phyloP scores from a whole-genome alignment of 1,140 invertebrate genomes.

The Platorchestia sp. region DNA sequence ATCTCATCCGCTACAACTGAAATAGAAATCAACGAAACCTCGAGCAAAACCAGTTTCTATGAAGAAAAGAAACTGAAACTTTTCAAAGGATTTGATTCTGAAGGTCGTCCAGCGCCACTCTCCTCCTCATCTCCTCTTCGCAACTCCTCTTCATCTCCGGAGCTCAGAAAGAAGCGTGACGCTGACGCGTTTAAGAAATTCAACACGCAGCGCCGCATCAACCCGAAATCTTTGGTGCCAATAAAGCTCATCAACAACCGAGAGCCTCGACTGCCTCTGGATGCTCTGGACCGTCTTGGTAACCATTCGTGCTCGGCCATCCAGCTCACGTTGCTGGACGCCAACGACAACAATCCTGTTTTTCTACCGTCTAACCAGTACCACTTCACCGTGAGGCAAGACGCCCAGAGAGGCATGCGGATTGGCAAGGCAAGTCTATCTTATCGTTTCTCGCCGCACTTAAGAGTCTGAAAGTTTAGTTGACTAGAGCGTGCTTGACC shows the following conservation, averaged over 20 bases:
- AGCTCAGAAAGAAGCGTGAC: neutral
- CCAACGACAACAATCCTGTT: slow-evolving; percentile 67
- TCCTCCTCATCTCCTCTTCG: too few species aligned
- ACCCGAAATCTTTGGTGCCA: slow-evolving; percentile 14
- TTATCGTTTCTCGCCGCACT: too few species aligned
- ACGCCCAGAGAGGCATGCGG: slow-evolving; percentile 86
- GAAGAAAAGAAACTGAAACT: neutral
- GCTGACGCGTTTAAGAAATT: slow-evolving; percentile 2
- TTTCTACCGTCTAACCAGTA: slow-evolving; percentile 82
- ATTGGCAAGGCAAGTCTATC: slow-evolving; percentile 67
- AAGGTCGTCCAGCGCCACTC: neutral
- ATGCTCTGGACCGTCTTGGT: neutral
- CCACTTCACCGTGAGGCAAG: slow-evolving; percentile 93
- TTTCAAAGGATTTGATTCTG: neutral
- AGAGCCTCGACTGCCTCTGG: neutral
- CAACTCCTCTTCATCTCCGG: neutral
- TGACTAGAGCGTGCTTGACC: too few species aligned
- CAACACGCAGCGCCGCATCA: slow-evolving; percentile 8
- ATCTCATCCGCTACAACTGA: neutral
- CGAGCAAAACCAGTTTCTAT: neutral
- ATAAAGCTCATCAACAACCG: slow-evolving; percentile 25
- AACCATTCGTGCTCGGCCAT: slow-evolving; percentile 67
- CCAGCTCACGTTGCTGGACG: slow-evolving; percentile 63
- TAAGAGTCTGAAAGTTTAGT: too few species aligned
- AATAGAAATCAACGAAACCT: neutral